Evolutionary conservation across 64 coral and sea anemone genomes (phyloP), one percentile per base, ranked within the genome.

Genomic region (Porites australiensis): DNA sequence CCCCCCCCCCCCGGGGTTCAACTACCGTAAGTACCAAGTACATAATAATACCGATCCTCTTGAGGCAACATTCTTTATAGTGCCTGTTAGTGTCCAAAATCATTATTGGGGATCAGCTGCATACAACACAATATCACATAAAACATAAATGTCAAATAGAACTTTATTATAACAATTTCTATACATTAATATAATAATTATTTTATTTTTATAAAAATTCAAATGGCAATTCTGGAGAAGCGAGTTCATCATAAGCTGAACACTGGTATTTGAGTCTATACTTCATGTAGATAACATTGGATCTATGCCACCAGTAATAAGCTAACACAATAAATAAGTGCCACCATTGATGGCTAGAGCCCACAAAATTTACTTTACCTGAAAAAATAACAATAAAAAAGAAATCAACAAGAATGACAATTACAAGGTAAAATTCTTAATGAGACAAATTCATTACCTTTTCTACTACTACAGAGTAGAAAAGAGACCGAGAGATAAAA

Each of bases 291-390:
- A 93, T 62, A 20, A 93, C 63, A 79, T 62, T 82, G n/a, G 82
- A 93, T 15, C 59, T 47, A 72, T 99, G 92, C 98, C 98, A 99
- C 98, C 98, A 99, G 75, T 61, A 89, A 68, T 92, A 99, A 70
- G 98, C 98, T 14, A 94, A 7, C 5, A 99, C 74, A 55, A 99
- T 95, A 27, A 99, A 61, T 19, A 99, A 20, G 72, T 99, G 94
- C 98, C 98, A 99, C 94, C 98, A 99, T 47, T 99, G 98, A 70
- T 99, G 98, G 64, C 98, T 99, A 18, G 94, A 88, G 85, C 98
- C 98, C 50, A 99, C 70, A 70, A 79, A 99, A 74, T 99, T 99
- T 16, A 99, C n/a, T 88, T 90, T 93, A 72, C 98, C 98, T 99
- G 90, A 14, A 75, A 65, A 75, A 27, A 62, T 10, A 50, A 21